Conservation (phyloP, 2,797 vertebrate species). For the Kryptopterus vitreolus region DNA sequence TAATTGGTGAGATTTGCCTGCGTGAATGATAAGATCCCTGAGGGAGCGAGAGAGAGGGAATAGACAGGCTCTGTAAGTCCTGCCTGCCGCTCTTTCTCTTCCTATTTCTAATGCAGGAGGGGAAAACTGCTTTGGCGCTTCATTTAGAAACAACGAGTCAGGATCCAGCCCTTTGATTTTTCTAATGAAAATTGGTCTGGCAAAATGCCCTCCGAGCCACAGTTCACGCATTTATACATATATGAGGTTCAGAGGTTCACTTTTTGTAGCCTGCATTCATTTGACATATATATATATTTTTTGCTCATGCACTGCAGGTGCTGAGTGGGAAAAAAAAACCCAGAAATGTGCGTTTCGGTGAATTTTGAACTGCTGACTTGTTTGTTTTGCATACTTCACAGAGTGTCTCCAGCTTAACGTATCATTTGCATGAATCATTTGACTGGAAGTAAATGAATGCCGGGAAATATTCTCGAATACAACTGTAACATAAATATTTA, state of each 20-base stretch:
- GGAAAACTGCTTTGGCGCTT: constrained; percentile 24
- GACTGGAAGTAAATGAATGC: constrained; percentile 50
- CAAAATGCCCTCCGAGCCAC: constrained; percentile 15
- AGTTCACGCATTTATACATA: constrained; percentile 27
- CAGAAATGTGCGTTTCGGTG: constrained; percentile 35
- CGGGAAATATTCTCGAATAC: constrained; percentile 46
- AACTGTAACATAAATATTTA: constrained; percentile 54
- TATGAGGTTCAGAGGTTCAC: background rate
- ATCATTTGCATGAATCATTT: constrained; percentile 57
- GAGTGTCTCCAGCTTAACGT: constrained; percentile 49
- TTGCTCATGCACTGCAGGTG: constrained; percentile 20
- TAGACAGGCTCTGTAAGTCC: constrained; percentile 50
- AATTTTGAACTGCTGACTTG: constrained; percentile 56
- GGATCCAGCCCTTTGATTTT: constrained; percentile 39
- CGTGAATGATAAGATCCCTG: constrained; percentile 76
- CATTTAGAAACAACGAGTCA: constrained; percentile 31
- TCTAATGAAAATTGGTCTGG: constrained; percentile 37
- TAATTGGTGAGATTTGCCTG: constrained; percentile 80
- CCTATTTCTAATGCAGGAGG: constrained; percentile 19
- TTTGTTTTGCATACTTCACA: constrained; percentile 47
- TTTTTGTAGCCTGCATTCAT: constrained; percentile 23
- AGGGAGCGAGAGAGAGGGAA: constrained; percentile 66
- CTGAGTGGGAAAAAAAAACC: background rate
- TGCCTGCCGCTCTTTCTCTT: constrained; percentile 30
- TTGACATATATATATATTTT: constrained; percentile 43